Evolutionary conservation across 1,140 invertebrate genomes (phyloP).

Genomic region (Lucilia cuprina): DNA sequence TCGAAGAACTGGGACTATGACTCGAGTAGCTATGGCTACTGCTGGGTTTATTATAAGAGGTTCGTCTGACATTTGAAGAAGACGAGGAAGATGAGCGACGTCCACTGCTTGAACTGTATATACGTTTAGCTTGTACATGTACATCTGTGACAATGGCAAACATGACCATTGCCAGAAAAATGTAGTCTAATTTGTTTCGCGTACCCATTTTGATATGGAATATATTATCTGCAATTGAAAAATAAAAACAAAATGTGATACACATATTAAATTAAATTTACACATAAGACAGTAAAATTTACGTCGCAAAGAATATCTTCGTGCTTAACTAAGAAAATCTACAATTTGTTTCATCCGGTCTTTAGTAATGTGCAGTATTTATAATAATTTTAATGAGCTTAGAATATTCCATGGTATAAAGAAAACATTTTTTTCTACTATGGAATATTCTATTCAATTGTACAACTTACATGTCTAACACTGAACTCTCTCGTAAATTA

Average conservation of each 20-base stretch:
- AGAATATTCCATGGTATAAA: too few species aligned
- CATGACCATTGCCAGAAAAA: neutral
- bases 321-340: too few species aligned
- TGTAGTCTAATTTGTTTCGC: neutral
- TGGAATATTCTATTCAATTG: too few species aligned
- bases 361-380: neutral
- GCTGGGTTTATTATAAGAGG: conserved; percentile 30
- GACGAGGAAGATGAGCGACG: conserved; percentile 42
- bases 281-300: too few species aligned
- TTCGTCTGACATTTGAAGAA: conserved; percentile 41
- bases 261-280: neutral
- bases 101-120: conserved; percentile 44
- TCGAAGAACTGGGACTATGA: conserved; percentile 43
- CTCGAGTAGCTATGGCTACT: conserved; percentile 43
- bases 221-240: neutral
- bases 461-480: too few species aligned
- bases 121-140: conserved; percentile 47
- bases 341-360: neutral
- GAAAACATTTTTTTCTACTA: too few species aligned
- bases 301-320: too few species aligned
- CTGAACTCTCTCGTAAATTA: too few species aligned
- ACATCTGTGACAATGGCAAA: neutral
- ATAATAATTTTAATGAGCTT: too few species aligned
- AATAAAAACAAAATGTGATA: too few species aligned
- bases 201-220: neutral